Evolutionary conservation across 2,113 vertebrate genomes (phyloP).

Genomic region (Menura novaehollandiae): DNA sequence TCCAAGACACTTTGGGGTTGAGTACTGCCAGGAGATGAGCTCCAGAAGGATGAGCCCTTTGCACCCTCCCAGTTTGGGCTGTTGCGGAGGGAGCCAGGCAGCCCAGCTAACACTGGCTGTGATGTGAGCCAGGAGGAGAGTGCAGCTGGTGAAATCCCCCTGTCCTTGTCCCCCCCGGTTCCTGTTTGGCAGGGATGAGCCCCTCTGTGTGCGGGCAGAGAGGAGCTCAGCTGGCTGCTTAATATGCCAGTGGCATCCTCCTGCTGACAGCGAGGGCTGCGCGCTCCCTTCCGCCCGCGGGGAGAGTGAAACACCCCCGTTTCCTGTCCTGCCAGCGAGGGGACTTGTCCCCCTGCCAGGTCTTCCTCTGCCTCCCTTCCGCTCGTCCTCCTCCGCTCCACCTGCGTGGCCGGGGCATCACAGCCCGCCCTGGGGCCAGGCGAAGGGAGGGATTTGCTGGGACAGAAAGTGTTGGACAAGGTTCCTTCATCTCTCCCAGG

Average conservation of each 20-base stretch:
- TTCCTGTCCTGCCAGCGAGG: background rate
- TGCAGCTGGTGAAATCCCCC: background rate
- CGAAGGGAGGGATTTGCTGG: background rate
- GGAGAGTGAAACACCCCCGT: background rate
- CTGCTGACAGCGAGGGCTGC: background rate
- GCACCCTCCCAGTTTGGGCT: rapidly evolving
- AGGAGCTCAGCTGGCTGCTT: slow-evolving; percentile 9
- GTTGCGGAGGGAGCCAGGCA: background rate
- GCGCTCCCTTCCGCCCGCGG: background rate
- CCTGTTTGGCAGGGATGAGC: slow-evolving; percentile 30
- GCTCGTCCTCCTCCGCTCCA: background rate
- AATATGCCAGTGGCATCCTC: background rate
- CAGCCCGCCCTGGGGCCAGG: background rate
- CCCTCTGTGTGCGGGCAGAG: background rate
- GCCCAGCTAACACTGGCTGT: rapidly evolving
- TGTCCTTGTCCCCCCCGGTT: background rate
- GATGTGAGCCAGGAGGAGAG: background rate
- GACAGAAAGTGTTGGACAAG: background rate
- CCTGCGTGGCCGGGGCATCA: background rate
- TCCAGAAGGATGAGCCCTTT: background rate
- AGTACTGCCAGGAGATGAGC: background rate
- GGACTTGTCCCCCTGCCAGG: background rate
- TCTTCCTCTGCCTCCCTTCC: background rate
- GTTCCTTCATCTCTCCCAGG: background rate
- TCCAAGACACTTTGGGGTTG: background rate